These are phyloP conservation scores for Microcebus griseorufus DNA, from an alignment of 2,113 vertebrate genomes.

Conservation along the genomic window DNA sequence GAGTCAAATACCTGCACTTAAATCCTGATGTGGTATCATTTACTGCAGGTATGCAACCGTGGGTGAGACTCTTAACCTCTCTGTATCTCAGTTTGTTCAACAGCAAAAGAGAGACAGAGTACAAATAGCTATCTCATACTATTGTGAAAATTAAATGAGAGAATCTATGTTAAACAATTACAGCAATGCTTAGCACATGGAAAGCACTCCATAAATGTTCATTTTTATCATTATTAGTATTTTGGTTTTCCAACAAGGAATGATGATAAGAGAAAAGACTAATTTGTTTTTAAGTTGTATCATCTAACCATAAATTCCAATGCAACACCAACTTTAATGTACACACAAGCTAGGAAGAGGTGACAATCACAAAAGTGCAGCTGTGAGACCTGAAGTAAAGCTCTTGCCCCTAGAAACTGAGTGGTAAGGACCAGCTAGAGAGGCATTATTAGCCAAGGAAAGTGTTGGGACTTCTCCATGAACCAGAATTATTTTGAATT, in stretches of 20 bases:
- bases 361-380: neutral
- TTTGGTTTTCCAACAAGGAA: neutral
- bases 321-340: neutral
- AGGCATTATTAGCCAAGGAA: neutral
- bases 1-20: neutral
- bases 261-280: neutral
- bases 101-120: neutral
- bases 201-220: neutral
- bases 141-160: neutral
- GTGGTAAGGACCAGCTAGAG: neutral
- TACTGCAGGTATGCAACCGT: neutral
- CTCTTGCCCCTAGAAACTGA: neutral
- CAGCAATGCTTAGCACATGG: neutral
- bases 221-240: neutral
- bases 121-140: neutral
- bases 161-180: neutral
- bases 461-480: neutral
- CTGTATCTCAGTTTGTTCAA: neutral
- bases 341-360: neutral
- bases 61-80: neutral
- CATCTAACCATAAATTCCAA: neutral
- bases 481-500: constrained; percentile 15
- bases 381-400: neutral
- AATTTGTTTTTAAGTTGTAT: neutral
- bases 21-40: neutral